Evolutionary conservation across 2,113 vertebrate species (phyloP), one percentile per base, ranked within the genome.

Genomic region (Myodes glareolus): DNA sequence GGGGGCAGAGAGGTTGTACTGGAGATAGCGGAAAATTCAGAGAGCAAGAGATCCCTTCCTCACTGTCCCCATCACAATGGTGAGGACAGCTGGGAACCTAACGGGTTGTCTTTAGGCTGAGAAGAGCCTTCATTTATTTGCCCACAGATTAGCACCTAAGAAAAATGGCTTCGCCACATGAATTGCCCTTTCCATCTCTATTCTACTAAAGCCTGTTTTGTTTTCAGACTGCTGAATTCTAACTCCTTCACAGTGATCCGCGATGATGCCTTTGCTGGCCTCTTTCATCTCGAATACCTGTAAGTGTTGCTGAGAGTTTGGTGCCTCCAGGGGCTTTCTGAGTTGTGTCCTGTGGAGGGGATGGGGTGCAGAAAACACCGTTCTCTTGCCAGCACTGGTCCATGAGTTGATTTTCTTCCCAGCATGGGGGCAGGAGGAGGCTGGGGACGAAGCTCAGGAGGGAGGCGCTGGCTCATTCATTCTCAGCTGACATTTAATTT

Each of bases 221-320:
- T 96, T 98, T 99, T 94, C 99, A 99, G 99, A 90, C 98, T 99
- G 98, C 98, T 99, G 97, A 99, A 99, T 98, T 99, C 99, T 94
- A 99, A 99, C 98, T 99, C 99, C 52, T 99, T 99, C 47, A 99
- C 99, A 19, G 98, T 99, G 97, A 99, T 99, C 98, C 98, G 99
- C 93, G 99, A 99, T 78, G 99, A 99, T 97, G 99, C 99, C n/a
- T 99, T 99, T 97, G 99, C 99, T 96, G 99, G 99, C 45, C 99
- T 99, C 92, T 99, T 99, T 88, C 99, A 99, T 97, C 99, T 99
- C 4, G 99, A 99, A 96, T 99, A 99, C 98, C 98, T 99, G 99
- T 99, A 98, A 99, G 99, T 99, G 96, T 45, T 88, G 94, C 90
- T 39, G 88, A 95, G 92, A 77, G 3, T 97, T 72, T 61, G 95